Conservation (phyloP, 2,888 invertebrate species). For the Laothoe populi region DNA sequence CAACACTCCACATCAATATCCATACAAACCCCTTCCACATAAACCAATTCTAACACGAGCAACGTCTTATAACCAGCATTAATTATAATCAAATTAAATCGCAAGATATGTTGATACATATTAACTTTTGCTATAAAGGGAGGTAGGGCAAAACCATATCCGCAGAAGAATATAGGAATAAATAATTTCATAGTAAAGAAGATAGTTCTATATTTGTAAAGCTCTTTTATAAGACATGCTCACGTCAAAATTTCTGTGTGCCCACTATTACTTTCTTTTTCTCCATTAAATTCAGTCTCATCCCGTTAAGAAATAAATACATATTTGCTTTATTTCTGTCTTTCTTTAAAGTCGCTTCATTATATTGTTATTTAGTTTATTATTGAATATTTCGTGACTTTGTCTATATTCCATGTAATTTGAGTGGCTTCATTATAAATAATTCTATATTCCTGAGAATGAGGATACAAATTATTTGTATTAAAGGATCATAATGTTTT, state of each 20-base stretch:
- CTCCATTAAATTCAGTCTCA: constrained; percentile 8
- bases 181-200: too few species aligned
- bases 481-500: too few species aligned
- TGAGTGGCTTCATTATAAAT: background rate
- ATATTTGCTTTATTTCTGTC: background rate
- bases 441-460: background rate
- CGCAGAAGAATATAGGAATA: background rate
- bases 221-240: background rate
- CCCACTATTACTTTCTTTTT: background rate
- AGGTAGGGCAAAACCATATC: background rate
- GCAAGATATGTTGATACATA: background rate
- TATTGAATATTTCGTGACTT: constrained; percentile 6
- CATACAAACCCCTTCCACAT: background rate
- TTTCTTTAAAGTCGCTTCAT: background rate
- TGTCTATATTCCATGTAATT: background rate
- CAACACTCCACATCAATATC: background rate
- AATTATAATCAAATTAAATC: too few species aligned
- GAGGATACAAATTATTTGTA: too few species aligned
- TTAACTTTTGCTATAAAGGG: background rate
- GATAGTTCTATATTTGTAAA: background rate
- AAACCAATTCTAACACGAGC: background rate
- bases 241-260: background rate
- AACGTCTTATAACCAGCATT: background rate
- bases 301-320: background rate
- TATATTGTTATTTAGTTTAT: constrained; percentile 22